Evolutionary conservation across 2,797 vertebrate species (phyloP), one percentile per base, ranked within the genome.

Genomic region (Sardinella longiceps): DNA sequence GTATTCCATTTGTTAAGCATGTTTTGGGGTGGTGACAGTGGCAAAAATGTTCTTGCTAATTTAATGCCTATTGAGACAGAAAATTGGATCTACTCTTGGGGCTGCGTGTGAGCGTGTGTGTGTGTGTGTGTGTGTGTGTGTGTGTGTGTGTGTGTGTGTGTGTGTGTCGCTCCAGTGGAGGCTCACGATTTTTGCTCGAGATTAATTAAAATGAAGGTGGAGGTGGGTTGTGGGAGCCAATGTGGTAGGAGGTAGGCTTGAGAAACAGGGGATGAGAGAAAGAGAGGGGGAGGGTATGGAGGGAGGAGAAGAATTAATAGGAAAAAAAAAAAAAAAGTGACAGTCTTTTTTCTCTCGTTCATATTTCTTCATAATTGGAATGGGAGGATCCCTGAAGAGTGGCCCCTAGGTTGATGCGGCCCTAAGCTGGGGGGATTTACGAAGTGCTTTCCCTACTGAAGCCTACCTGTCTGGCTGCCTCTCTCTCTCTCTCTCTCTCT

Each of bases 61-160:
- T 94, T 93, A 94, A 94, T 92, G 91, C 92, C 92, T 92, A 93
- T 93, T 94, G 93, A 95, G 94, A 94, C 93, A 92, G 93, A 94
- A 95, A 94, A 94, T 95, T 94, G 93, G 92, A 93, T 92, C 90
- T 91, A 90, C 93, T 94, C 91, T 90, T 70, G 60, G 86, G 11
- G 88, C 84, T 63, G 58, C 20, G n/a, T n/a, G n/a, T n/a, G n/a
- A n/a, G n/a, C 9, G 56, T 20, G 56, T 58, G 56, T 25, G 56
- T 58, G 56, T 58, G 56, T 25, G 56, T 25, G 56, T 60, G 56
- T 25, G 56, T 25, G 56, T 25, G 56, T 25, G 56, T 60, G n/a
- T n/a, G n/a, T n/a, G n/a, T 74, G 48, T 80, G 46, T 82, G n/a
- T n/a, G n/a, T n/a, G 56, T 25, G 56, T 23, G 56, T 60, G 20